Evolutionary conservation across 2,797 vertebrate genomes (phyloP).

Genomic region (Enteromius fasciolatus): DNA sequence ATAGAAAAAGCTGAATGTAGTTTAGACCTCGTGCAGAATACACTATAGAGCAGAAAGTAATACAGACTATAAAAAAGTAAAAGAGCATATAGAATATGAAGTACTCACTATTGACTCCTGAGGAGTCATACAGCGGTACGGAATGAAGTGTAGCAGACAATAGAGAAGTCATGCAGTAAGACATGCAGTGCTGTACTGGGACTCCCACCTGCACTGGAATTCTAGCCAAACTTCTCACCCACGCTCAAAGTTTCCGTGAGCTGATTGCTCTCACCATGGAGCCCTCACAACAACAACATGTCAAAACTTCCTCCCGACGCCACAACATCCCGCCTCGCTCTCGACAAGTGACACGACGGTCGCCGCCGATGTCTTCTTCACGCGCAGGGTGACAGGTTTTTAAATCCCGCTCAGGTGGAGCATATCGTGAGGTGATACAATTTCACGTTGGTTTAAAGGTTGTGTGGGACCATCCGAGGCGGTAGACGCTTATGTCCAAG

Average conservation of each 20-base stretch:
- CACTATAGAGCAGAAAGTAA: neutral
- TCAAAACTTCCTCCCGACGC: constrained; percentile 35
- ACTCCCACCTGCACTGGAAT: constrained; percentile 45
- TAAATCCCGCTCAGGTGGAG: constrained; percentile 2
- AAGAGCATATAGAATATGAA: neutral
- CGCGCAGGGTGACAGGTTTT: neutral
- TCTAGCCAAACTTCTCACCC: constrained; percentile 46
- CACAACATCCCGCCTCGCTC: neutral
- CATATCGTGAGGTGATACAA: neutral
- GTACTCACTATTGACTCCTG: neutral
- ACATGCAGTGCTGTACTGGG: constrained; percentile 24
- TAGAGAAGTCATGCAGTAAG: constrained; percentile 13
- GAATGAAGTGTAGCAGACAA: constrained; percentile 4
- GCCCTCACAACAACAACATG: constrained; percentile 36
- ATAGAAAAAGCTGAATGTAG: neutral
- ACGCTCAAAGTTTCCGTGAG: constrained; percentile 48
- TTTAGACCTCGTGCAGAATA: neutral
- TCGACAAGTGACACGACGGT: neutral
- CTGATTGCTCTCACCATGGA: constrained; percentile 32
- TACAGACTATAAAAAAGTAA: neutral
- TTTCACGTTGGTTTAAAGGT: constrained; percentile 1
- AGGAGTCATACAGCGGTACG: neutral
- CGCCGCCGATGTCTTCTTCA: neutral
- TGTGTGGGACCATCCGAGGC: neutral
- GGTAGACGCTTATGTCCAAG: constrained; percentile 33